Conservation (phyloP, 1,140 invertebrate species). For the Pentalonia nigronervosa region DNA sequence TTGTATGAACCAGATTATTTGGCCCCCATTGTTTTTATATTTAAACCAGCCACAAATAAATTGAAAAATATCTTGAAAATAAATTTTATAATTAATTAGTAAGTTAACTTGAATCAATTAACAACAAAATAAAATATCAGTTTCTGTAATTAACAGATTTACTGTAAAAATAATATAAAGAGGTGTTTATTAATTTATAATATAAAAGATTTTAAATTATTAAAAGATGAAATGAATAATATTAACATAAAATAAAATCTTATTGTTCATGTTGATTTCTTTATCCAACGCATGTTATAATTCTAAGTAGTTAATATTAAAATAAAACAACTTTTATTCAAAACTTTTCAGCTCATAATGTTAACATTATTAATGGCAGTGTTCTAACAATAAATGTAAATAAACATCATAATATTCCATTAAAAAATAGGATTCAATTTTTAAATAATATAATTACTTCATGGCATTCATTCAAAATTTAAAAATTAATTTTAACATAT, state of each 20-base stretch:
- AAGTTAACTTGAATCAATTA: too few species aligned
- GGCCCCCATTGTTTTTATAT: too few species aligned
- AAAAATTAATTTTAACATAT: background rate
- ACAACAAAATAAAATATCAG: too few species aligned
- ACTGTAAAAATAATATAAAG: too few species aligned
- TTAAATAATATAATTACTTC: background rate
- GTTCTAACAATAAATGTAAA: constrained; percentile 21
- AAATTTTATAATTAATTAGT: too few species aligned
- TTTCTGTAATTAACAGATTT: too few species aligned
- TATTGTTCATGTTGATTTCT: background rate
- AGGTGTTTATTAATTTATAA: background rate
- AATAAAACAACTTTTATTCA: background rate
- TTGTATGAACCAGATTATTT: too few species aligned
- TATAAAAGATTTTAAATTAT: background rate
- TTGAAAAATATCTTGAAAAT: too few species aligned
- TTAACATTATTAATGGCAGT: constrained; percentile 31
- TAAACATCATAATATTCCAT: background rate
- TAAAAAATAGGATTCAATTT: background rate
- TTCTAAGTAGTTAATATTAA: background rate
- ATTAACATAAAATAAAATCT: background rate
- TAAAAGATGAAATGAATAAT: background rate
- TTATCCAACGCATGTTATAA: background rate
- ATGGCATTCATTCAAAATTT: background rate
- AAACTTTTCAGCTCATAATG: background rate
- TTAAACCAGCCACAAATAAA: too few species aligned